These are phyloP conservation scores for Chrysodeixis includens DNA, from an alignment of 2,888 invertebrate species.

Conservation along the genomic window DNA sequence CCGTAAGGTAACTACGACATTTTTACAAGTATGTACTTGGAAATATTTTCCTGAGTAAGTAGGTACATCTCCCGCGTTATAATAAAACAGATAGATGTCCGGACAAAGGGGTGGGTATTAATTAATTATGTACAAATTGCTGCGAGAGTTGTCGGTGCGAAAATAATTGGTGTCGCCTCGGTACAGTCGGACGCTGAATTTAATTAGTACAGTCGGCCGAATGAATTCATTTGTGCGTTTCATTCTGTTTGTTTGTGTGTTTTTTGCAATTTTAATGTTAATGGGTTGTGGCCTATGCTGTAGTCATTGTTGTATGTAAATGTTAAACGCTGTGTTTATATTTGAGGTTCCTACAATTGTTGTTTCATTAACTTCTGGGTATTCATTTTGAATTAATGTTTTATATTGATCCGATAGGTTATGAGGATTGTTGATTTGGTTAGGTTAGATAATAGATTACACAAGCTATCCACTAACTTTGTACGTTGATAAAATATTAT, in stretches of 20 bases:
- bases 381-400: neutral
- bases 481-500: too few species aligned
- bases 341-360: neutral
- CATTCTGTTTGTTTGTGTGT: constrained; percentile 45
- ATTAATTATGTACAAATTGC: constrained; percentile 59
- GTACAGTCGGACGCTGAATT: constrained; percentile 55
- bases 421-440: too few species aligned
- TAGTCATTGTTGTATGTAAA: constrained; percentile 15
- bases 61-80: constrained; percentile 13
- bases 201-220: constrained; percentile 61
- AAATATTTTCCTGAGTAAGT: constrained; percentile 25
- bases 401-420: too few species aligned
- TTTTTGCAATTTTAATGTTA: constrained; percentile 48
- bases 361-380: neutral
- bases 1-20: too few species aligned
- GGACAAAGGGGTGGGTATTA: constrained; percentile 42
- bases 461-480: too few species aligned
- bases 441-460: too few species aligned
- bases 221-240: constrained; percentile 58
- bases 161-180: constrained; percentile 57
- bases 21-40: neutral
- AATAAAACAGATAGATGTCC: constrained; percentile 26
- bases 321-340: constrained; percentile 14
- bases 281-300: constrained; percentile 27
- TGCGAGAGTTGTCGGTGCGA: constrained; percentile 52